Conservation (phyloP, 2,113 vertebrate genomes). For the Bos javanicus region DNA sequence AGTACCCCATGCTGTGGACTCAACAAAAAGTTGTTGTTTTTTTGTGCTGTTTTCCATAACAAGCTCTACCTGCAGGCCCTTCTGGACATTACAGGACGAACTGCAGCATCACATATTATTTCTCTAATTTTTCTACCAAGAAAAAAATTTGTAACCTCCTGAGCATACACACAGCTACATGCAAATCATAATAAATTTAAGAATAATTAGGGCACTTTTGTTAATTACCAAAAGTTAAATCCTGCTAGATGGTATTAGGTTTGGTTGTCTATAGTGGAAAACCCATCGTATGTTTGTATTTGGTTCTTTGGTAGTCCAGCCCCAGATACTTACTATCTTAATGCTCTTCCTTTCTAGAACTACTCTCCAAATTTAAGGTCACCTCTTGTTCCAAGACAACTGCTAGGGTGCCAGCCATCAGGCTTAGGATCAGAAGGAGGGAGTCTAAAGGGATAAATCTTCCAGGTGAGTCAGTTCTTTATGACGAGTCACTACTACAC, state of each 20-base stretch:
- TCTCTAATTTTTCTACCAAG: neutral
- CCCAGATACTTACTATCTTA: neutral
- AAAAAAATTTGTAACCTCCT: neutral
- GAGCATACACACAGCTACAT: neutral
- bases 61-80: neutral
- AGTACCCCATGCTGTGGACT: neutral
- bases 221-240: neutral
- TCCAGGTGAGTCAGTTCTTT: neutral
- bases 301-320: neutral
- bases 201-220: neutral
- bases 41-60: neutral
- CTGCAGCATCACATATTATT: neutral
- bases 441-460: neutral
- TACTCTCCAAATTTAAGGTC: neutral
- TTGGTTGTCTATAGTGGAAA: neutral
- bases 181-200: neutral
- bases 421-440: neutral
- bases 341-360: neutral
- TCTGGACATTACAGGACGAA: neutral
- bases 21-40: neutral
- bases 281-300: neutral
- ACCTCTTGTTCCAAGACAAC: neutral
- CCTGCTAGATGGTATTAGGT: neutral
- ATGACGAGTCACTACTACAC: neutral
- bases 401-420: neutral